Conservation (phyloP, 2,888 invertebrate genomes). For the Clivina fossor region DNA sequence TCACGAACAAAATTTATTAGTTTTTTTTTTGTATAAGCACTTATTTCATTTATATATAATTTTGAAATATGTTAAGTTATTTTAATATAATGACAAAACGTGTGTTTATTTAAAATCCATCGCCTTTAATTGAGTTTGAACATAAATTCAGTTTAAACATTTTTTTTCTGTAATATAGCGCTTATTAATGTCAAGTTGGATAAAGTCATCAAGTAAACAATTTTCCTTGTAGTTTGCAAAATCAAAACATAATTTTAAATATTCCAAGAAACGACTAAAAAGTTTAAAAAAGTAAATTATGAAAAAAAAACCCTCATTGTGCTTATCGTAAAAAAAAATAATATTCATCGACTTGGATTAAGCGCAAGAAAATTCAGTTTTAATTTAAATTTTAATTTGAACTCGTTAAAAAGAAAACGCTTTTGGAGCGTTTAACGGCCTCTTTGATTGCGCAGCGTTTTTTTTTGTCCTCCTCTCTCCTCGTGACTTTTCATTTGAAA, state of each 20-base stretch:
- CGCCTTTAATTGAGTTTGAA: no score
- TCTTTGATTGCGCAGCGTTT: constrained; percentile 22
- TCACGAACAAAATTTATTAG: no score
- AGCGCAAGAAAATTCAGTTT: constrained; percentile 27
- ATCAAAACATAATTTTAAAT: not conserved
- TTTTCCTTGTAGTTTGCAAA: not conserved
- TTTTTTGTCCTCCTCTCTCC: not conserved
- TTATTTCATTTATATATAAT: no score
- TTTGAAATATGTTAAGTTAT: no score
- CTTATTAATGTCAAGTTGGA: no score
- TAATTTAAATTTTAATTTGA: constrained; percentile 33
- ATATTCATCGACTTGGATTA: constrained; percentile 30
- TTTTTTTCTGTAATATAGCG: no score
- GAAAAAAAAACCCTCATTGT: constrained; percentile 9
- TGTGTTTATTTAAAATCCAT: no score
- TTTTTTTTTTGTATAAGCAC: no score
- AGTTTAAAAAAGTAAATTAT: constrained; percentile 16
- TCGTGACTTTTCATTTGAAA: constrained; percentile 22
- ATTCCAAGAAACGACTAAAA: not conserved
- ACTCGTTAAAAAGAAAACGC: constrained; percentile 28
- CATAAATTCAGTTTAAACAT: no score
- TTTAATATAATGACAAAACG: no score
- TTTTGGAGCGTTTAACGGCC: constrained; percentile 25
- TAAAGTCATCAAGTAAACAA: no score
- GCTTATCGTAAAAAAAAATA: constrained; percentile 34